These are phyloP conservation scores for Drosophila tani DNA, from an alignment of 1,140 invertebrate species.

Conservation along the genomic window DNA sequence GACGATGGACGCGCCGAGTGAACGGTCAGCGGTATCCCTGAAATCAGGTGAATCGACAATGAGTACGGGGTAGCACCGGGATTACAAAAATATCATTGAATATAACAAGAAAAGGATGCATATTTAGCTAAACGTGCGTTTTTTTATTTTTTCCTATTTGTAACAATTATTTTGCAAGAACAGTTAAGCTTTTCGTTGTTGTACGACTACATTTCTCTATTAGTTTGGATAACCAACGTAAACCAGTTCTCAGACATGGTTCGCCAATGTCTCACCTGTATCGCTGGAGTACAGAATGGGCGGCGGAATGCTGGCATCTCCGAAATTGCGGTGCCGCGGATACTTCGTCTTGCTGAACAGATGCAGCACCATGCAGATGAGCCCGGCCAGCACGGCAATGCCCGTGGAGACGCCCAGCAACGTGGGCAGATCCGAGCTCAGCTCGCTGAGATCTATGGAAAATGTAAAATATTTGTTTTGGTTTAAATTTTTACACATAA, in stretches of 20 bases:
- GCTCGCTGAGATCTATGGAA: conserved; percentile 89
- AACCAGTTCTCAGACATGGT: too few relatives aligned
- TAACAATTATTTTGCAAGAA: too few relatives aligned
- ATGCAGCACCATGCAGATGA: conserved; percentile 94
- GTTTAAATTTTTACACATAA: too few relatives aligned
- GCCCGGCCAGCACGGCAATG: conserved; percentile 92
- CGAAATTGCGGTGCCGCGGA: conserved; percentile 90
- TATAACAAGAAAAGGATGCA: neutral
- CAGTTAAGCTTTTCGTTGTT: too few relatives aligned
- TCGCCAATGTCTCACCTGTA: conserved; percentile 86
- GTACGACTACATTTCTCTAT: neutral
- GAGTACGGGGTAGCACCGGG: neutral
- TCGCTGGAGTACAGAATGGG: conserved; percentile 93
- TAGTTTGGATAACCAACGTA: neutral
- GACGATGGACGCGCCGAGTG: conserved; percentile 88
- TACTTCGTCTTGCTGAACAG: conserved; percentile 91
- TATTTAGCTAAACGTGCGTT: neutral
- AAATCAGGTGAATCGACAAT: conserved; percentile 26
- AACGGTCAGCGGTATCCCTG: conserved; percentile 88
- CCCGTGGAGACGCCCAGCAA: conserved; percentile 92
- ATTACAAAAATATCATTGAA: neutral
- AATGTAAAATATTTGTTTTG: too few relatives aligned
- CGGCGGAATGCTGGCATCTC: conserved; percentile 92
- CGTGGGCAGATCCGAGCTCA: conserved; percentile 93
- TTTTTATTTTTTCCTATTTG: too few relatives aligned